Percentiles rank a stretch among this genome's conserved stretches.
Evolutionary conservation across 2,113 vertebrate genomes (phyloP).

Genomic region (Oreochromis niloticus): DNA sequence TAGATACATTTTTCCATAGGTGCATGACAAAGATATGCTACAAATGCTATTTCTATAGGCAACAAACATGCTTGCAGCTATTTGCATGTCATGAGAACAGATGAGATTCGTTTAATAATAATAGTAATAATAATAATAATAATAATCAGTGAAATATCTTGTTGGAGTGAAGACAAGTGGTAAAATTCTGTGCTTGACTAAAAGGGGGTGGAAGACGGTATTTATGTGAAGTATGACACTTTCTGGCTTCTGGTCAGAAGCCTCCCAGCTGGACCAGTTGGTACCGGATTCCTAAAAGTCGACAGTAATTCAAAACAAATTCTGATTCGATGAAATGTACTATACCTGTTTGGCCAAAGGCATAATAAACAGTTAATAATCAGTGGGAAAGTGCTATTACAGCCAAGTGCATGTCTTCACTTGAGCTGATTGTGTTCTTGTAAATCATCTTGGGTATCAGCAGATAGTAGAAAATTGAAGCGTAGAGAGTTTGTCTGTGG

Average conservation of each 20-base stretch:
- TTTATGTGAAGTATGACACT: background rate
- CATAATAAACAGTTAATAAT: background rate
- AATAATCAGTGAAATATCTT: background rate
- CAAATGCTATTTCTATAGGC: background rate
- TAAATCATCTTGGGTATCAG: background rate
- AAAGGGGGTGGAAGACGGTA: accelerated
- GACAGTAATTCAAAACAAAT: background rate
- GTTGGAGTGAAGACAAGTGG: background rate
- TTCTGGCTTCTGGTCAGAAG: background rate
- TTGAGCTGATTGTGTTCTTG: background rate
- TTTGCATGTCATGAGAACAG: background rate
- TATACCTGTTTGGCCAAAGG: background rate
- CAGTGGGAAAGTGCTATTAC: background rate
- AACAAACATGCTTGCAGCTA: background rate
- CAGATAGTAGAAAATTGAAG: background rate
- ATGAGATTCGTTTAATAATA: background rate
- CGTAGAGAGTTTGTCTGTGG: background rate
- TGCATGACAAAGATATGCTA: background rate
- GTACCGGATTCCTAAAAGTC: background rate
- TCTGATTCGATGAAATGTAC: background rate
- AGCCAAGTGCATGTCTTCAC: background rate
- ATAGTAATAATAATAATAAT: accelerated
- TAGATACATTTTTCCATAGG: accelerated
- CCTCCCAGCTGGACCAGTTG: background rate
- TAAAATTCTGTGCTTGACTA: background rate